Base-by-base conservation (phyloP, 2,797 vertebrate species). In the Hyperoplus immaculatus region DNA sequence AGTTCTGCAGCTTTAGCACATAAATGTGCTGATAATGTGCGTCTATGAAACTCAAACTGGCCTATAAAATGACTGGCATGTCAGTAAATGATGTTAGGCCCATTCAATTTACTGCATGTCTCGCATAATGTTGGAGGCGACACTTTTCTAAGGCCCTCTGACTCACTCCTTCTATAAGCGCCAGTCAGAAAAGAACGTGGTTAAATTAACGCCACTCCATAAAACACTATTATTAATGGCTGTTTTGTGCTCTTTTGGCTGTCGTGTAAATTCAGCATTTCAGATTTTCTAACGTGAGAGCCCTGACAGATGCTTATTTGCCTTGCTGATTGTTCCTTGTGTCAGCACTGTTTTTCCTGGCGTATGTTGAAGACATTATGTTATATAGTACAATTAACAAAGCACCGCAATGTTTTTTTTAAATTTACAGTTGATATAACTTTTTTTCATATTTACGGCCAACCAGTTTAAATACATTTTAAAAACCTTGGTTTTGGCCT, bases 201-300 rank as follows among this genome's bases (percentile, higher is more conserved):
- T 74, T 62, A 71, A 86, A 90, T 84, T 70, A 79, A 78, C 72
- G 63, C 66, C 51, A 13, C 80, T 67, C 75, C 76, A 85, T 89
- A 87, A 90, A 92, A 80, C 69, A 62, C 58, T 47, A 3, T 80
- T 83, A 83, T 80, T 87, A 83, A 88, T 87, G 60, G 46, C 46
- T 66, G 39, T 78, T 87, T 74, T 80, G 73, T 75, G 55, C 60
- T 66, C 29, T 68, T 81, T 71, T 79, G 75, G 75, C 78, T 41
- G 50, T 36, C 11, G n/a, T 57, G n/a, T 75, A 55, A 50, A 69
- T 69, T 76, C 21, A 49, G 53, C 18, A 62, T 77, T 78, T 65
- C 21, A 29, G 10, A 72, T 78, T 69, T 62, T 59, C 65, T 29
- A 12, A 76, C 8, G 3, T 57, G 56, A 76, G 71, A 78, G 39